Evolutionary conservation across 2,888 invertebrate species (phyloP).

Genomic region (Poecilobothrus nobilitatus): DNA sequence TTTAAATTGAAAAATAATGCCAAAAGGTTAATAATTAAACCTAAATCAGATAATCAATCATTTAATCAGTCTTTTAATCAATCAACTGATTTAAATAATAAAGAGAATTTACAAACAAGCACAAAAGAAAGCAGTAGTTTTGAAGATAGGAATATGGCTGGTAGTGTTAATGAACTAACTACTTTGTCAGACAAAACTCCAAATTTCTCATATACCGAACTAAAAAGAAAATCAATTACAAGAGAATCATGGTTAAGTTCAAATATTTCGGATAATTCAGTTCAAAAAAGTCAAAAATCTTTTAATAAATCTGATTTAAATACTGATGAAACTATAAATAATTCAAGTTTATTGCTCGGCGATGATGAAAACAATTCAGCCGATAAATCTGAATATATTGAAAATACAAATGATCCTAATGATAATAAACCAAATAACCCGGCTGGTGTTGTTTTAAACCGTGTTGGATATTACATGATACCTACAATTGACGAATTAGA

Average conservation of each 20-base stretch:
- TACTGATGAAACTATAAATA: constrained; percentile 36
- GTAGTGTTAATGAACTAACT: constrained; percentile 1
- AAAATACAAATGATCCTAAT: background rate
- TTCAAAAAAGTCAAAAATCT: constrained; percentile 24
- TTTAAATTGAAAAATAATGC: constrained; percentile 54
- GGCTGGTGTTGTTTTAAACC: constrained; percentile 63
- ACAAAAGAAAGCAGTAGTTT: background rate
- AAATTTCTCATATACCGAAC: constrained; percentile 10
- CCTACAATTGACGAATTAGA: constrained; percentile 75
- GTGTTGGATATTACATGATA: constrained; percentile 85
- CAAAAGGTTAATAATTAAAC: constrained; percentile 65
- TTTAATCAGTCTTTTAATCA: constrained; percentile 19
- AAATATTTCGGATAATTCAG: constrained; percentile 32
- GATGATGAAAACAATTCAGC: background rate
- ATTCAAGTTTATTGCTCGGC: constrained; percentile 25
- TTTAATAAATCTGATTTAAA: constrained; percentile 37
- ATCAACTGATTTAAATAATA: constrained; percentile 17
- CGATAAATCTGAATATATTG: background rate
- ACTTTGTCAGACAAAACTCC: constrained; percentile 14
- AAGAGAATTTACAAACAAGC: constrained; percentile 15
- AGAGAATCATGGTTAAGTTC: constrained; percentile 42
- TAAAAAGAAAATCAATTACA: constrained; percentile 29
- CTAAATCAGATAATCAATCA: constrained; percentile 40
- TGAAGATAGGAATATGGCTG: too few species aligned
- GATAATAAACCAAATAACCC: constrained; percentile 29